Conservation (phyloP, 2,888 invertebrate genomes). For the Drosophila birchii region DNA sequence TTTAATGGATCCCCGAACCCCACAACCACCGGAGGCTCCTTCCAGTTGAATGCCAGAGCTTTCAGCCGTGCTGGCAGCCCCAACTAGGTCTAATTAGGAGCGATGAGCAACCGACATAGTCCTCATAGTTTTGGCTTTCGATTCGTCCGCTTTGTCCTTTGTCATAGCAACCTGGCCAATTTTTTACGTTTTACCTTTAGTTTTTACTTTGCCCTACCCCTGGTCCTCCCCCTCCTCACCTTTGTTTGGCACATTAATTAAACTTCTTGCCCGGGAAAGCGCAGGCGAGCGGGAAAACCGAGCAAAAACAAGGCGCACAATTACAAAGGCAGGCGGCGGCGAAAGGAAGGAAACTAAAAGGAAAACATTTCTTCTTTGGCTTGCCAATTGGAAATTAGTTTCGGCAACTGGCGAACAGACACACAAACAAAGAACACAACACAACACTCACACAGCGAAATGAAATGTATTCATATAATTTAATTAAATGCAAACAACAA, state of each 20-base stretch:
- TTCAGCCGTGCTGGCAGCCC: conserved; percentile 64
- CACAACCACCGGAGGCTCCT: background rate
- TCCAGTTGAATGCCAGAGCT: conserved; percentile 55
- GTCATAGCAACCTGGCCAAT: conserved; percentile 52
- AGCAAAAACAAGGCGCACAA: conserved; percentile 53
- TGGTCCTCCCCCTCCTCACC: conserved; percentile 18
- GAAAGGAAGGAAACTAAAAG: conserved; percentile 43
- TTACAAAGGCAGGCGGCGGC: conserved; percentile 49
- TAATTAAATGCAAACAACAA: conserved; percentile 81
- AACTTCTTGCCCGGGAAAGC: conserved; percentile 51
- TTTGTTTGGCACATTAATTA: conserved; percentile 68
- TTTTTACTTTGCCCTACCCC: background rate
- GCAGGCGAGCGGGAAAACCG: conserved; percentile 9
- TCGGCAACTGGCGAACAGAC: conserved; percentile 28
- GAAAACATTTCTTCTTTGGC: conserved; percentile 49
- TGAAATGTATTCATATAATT: conserved; percentile 74
- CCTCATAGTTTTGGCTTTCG: conserved; percentile 55
- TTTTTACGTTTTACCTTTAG: conserved; percentile 17
- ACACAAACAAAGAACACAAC: conserved; percentile 2
- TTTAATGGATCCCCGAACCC: conserved; percentile 52
- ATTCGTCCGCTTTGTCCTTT: conserved; percentile 43
- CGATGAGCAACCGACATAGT: conserved; percentile 56
- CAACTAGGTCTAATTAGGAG: conserved; percentile 76
- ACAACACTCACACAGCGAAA: conserved; percentile 31
- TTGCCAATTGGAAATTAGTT: conserved; percentile 63